Base-by-base conservation (phyloP, 92 coral and sea anemone genomes). In the Anthopleura xanthogrammica region DNA sequence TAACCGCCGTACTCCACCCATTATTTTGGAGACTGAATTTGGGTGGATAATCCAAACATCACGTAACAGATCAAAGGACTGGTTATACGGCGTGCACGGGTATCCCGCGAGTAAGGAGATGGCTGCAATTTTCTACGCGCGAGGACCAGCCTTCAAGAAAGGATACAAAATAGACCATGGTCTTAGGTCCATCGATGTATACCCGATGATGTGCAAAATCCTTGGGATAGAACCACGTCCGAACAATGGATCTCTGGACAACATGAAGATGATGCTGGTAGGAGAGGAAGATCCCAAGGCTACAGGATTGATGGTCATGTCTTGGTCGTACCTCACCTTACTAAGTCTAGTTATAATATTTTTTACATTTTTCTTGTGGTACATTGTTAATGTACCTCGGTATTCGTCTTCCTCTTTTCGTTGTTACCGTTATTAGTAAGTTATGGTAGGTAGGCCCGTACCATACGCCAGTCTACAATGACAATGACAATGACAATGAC, bases 1-100 rank as follows among this genome's bases (percentile, higher is more conserved):
- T 84, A 94, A 90, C 76, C 92, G 95, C 70, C 86, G 98, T 70
- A 84, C 87, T 41, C 94, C 98, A 1, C 95, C 93, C 4, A 89
- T 93, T 50, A 87, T 80, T 68, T 79, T 90, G 10, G 86, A 86
- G 17, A 82, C 92, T 12, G 89, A 84, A 5, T 42, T 64, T 23
- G 92, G 93, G 7, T 94, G 88, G 91, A 40, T 14, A 70, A 81
- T 83, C n/a, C 68, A 20, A 57, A 77, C 57, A 20, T 42, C 76
- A 41, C 86, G 88, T 73, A 87, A 85, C 75, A 80, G 13, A 16
- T 29, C 87, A 16, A 41, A 14, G 7, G 56, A 54, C 75, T 89
- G 90, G 86, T 80, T 72, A 14, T 52, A 65, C 52, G 94, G 94
- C n/a, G 36, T 62, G 19, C 94, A 91, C 70, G 92, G 92, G 16